A percentile compares a stretch with the other conserved stretches of the same genome.
phyloP scores from a whole-genome alignment of 2,113 vertebrate genomes.

The Onychorhynchus coronatus region DNA sequence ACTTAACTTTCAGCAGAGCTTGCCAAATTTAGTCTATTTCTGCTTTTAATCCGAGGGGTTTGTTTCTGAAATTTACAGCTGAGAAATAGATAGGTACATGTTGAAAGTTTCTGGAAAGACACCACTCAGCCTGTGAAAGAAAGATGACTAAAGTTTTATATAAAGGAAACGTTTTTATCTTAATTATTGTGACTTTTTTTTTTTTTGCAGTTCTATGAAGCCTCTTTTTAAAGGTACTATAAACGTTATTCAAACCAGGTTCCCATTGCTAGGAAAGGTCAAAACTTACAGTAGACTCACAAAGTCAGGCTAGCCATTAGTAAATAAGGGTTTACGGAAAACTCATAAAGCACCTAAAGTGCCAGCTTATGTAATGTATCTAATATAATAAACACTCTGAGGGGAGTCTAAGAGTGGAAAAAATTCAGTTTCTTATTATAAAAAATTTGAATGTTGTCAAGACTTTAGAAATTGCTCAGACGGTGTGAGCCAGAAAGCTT shows the following conservation, averaged over 20 bases:
- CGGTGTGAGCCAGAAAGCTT: neutral
- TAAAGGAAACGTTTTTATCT: neutral
- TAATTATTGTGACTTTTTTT: neutral
- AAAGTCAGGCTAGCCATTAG: conserved; percentile 40
- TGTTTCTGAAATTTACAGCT: neutral
- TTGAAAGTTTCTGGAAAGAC: neutral
- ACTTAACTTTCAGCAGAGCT: neutral
- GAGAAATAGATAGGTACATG: neutral
- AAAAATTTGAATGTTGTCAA: conserved; percentile 28
- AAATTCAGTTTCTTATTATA: conserved; percentile 34
- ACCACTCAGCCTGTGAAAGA: neutral
- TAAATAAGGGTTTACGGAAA: conserved; percentile 61
- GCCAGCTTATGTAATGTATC: conserved; percentile 48
- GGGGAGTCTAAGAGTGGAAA: conserved; percentile 26
- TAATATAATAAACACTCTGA: conserved; percentile 46
- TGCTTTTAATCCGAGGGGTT: neutral
- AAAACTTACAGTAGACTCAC: conserved; percentile 18
- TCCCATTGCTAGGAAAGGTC: conserved; percentile 21
- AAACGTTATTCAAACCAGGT: conserved; percentile 31
- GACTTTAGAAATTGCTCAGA: conserved; percentile 39
- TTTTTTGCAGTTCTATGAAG: neutral
- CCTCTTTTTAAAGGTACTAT: conserved; percentile 16
- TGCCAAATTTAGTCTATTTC: neutral
- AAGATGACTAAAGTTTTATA: neutral
- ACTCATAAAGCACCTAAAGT: conserved; percentile 55